Evolutionary conservation across 2,113 vertebrate species (phyloP).

Genomic region (Paradisaea rubra): DNA sequence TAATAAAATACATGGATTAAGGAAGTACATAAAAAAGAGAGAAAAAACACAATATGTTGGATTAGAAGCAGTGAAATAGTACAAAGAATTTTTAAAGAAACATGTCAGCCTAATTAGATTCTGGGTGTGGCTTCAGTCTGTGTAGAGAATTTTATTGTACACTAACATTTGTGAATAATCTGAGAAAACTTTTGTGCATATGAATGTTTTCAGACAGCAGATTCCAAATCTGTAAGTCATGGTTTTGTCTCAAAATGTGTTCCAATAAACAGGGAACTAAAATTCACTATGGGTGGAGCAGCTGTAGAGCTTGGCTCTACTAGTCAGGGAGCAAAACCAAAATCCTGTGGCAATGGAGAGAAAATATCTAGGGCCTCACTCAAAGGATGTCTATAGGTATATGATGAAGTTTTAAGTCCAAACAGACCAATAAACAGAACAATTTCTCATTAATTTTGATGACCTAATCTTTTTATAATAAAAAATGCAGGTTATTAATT

Average conservation of each 20-base stretch:
- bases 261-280: conserved; percentile 11
- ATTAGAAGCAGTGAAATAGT: background rate
- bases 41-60: background rate
- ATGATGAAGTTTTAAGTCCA: background rate
- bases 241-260: background rate
- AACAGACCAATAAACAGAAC: background rate
- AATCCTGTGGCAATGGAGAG: background rate
- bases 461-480: background rate
- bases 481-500: background rate
- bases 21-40: background rate
- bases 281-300: background rate
- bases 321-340: background rate
- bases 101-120: background rate
- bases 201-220: background rate
- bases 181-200: background rate
- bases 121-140: background rate
- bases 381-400: background rate
- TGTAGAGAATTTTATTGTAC: background rate
- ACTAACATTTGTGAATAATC: conserved; percentile 45
- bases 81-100: background rate
- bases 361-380: background rate
- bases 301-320: background rate
- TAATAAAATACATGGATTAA: background rate
- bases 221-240: conserved; percentile 37
- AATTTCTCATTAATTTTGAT: background rate